phyloP scores from a whole-genome alignment of 2,888 invertebrate genomes.

The Calameuta filiformis region DNA sequence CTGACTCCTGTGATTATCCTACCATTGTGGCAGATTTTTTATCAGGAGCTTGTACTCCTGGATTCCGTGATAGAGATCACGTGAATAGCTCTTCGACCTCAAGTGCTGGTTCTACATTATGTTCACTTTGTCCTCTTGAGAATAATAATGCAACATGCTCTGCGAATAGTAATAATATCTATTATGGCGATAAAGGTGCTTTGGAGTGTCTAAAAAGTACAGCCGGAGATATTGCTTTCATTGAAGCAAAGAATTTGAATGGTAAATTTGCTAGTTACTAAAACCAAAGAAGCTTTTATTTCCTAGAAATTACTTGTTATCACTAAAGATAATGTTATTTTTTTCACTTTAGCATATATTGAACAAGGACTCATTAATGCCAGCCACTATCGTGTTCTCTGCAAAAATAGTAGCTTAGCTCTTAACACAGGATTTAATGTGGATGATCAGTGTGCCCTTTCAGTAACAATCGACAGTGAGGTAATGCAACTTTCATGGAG shows the following conservation, averaged over 20 bases:
- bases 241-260: constrained; percentile 68
- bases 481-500: constrained; percentile 47
- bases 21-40: constrained; percentile 70
- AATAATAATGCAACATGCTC: constrained; percentile 65
- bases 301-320: not conserved
- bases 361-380: constrained; percentile 54
- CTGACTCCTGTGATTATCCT: constrained; percentile 71
- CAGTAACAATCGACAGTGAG: constrained; percentile 73
- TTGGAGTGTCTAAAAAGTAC: constrained; percentile 70
- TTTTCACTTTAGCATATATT: constrained; percentile 56
- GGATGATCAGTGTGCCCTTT: constrained; percentile 70
- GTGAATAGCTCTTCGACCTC: constrained; percentile 15
- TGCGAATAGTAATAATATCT: constrained; percentile 69
- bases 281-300: constrained; percentile 9
- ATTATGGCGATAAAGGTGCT: constrained; percentile 73
- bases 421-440: constrained; percentile 67
- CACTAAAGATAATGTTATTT: not conserved
- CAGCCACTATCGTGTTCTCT: constrained; percentile 69
- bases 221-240: constrained; percentile 71
- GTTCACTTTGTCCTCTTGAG: constrained; percentile 43
- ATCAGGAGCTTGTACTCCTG: constrained; percentile 72
- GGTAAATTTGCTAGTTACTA: constrained; percentile 49
- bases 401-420: constrained; percentile 72
- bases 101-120: constrained; percentile 27
- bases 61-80: constrained; percentile 69